Conservation (phyloP, 2,888 invertebrate genomes). For the Macrosoma leucophasiata region DNA sequence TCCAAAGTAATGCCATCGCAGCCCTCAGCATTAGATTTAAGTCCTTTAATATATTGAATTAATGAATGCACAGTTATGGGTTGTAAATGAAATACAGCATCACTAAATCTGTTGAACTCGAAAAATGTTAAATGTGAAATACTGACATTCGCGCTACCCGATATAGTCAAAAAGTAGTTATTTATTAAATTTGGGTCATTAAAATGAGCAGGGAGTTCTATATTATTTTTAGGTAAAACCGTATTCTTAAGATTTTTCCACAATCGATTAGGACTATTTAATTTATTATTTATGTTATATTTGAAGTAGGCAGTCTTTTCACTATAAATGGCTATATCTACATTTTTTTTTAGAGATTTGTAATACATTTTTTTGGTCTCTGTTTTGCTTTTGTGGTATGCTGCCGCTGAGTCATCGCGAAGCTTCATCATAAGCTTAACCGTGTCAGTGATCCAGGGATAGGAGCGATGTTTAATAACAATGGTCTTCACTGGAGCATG, state of each 20-base stretch:
- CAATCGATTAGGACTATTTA: slow-evolving; percentile 2
- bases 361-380: slow-evolving; percentile 13
- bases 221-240: slow-evolving; percentile 2
- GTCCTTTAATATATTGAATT: no score
- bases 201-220: slow-evolving; percentile 5
- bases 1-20: slow-evolving; percentile 5
- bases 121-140: neutral
- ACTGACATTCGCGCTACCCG: neutral
- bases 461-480: neutral
- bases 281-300: slow-evolving; percentile 8
- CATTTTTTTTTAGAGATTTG: slow-evolving; percentile 10
- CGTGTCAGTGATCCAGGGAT: slow-evolving; percentile 17
- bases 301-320: slow-evolving; percentile 17
- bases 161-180: slow-evolving; percentile 6
- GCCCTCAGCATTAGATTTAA: slow-evolving; percentile 9
- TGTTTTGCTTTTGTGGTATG: neutral
- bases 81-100: neutral
- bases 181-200: slow-evolving; percentile 8
- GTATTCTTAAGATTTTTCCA: slow-evolving; percentile 17
- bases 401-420: slow-evolving; percentile 7
- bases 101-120: neutral
- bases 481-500: slow-evolving; percentile 8
- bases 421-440: slow-evolving; percentile 13
- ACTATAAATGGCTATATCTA: neutral
- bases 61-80: neutral